Evolutionary conservation across 2,797 vertebrate genomes (phyloP).

Genomic region (Nyctalus aviator): DNA sequence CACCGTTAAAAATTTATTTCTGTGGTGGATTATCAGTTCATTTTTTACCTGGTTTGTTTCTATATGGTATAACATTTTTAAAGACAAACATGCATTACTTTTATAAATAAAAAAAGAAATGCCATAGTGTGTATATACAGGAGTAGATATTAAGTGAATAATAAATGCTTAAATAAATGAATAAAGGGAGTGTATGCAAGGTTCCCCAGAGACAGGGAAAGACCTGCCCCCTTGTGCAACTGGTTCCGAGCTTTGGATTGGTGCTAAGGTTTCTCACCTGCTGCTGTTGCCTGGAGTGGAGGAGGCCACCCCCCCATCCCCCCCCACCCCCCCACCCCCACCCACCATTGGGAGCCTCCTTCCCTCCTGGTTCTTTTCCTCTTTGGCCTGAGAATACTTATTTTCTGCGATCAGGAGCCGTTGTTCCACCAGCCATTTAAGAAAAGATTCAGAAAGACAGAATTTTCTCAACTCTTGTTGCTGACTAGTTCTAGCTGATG

Average conservation of each 20-base stretch:
- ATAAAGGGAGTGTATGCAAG: background rate
- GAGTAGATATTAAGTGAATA: background rate
- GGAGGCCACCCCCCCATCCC: background rate
- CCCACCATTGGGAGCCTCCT: background rate
- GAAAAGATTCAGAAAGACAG: background rate
- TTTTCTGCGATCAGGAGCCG: background rate
- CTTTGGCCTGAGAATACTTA: background rate
- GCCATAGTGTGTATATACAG: background rate
- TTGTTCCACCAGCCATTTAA: background rate
- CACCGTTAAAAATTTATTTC: background rate
- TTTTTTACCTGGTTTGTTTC: background rate
- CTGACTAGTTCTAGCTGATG: background rate
- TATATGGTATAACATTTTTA: too few species aligned
- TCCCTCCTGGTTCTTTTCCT: background rate
- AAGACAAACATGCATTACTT: background rate
- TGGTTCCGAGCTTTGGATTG: background rate
- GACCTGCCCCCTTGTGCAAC: too few species aligned
- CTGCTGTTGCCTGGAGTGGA: too few species aligned
- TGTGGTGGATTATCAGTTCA: fast-evolving
- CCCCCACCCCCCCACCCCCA: fast-evolving
- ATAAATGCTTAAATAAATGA: background rate
- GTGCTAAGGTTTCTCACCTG: background rate
- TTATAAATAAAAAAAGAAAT: background rate
- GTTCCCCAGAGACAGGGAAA: background rate
- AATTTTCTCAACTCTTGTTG: background rate